Conservation (phyloP, 2,797 vertebrate genomes). For the Dallia pectoralis region DNA sequence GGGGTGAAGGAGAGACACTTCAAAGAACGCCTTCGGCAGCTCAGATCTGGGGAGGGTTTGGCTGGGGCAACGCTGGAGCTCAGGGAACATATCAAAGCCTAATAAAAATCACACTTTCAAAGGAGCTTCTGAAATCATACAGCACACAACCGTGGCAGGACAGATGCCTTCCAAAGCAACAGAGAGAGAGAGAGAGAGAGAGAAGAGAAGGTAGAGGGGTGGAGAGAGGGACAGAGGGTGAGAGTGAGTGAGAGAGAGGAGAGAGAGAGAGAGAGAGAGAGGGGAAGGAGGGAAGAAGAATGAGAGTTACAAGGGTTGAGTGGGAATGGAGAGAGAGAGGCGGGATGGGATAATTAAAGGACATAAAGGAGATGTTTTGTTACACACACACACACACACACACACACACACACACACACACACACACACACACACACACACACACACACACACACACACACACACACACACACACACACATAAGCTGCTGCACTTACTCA, state of each 20-base stretch:
- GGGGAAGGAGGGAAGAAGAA: not conserved
- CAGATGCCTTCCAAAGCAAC: constrained; percentile 20
- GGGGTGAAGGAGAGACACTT: constrained; percentile 31
- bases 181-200: not conserved
- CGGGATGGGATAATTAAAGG: not conserved
- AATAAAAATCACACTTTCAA: constrained; percentile 41
- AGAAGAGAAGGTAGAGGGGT: not conserved
- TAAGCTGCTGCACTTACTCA: too few species aligned
- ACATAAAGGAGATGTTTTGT: not conserved
- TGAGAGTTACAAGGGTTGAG: not conserved
- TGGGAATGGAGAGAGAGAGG: constrained; percentile 7
- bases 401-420: constrained; percentile 8
- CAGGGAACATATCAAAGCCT: constrained; percentile 53
- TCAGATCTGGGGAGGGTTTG: constrained; percentile 53
- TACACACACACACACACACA: constrained; percentile 1
- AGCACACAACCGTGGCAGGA: constrained; percentile 11
- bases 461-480: constrained; percentile 3
- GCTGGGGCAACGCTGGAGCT: constrained; percentile 40
- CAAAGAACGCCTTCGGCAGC: constrained; percentile 45
- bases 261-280: not conserved
- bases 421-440: too few species aligned
- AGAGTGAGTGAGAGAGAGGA: not conserved
- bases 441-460: not conserved
- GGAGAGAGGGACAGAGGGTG: not conserved
- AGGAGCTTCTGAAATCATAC: constrained; percentile 33